These are phyloP conservation scores for Sebastes glaucus DNA, from an alignment of 2,797 vertebrate genomes.

Conservation along the genomic window DNA sequence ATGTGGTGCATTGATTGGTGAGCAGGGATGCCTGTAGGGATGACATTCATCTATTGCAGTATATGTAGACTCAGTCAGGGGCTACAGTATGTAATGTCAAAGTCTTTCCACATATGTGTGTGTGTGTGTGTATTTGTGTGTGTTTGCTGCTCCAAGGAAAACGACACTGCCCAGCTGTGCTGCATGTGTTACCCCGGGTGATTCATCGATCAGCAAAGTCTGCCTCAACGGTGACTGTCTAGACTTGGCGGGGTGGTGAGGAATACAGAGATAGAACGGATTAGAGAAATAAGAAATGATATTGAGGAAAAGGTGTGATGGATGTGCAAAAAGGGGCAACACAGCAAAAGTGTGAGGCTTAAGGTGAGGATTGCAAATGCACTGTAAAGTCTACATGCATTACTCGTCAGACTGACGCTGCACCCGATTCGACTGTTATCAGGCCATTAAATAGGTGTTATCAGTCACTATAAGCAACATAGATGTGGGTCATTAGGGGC, in stretches of 20 bases:
- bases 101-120: constrained; percentile 13
- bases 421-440: too few relatives aligned
- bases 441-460: too few relatives aligned
- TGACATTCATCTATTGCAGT: constrained; percentile 27
- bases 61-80: constrained; percentile 24
- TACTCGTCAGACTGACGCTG: constrained; percentile 9
- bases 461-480: too few relatives aligned
- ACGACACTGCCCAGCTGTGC: constrained; percentile 54
- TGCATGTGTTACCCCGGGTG: constrained; percentile 50
- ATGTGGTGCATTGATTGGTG: constrained; percentile 51
- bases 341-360: constrained; percentile 1
- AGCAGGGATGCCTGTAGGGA: constrained; percentile 27
- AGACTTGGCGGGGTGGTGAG: constrained; percentile 36
- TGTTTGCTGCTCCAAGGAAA: constrained; percentile 36
- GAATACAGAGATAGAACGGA: constrained; percentile 43
- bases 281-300: constrained; percentile 12
- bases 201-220: constrained; percentile 73
- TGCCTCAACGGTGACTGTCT: constrained; percentile 53
- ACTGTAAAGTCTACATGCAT: constrained; percentile 4
- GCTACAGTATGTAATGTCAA: neutral
- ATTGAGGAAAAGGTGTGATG: constrained; percentile 1
- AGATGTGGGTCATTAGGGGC: too few relatives aligned
- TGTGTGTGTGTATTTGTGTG: constrained; percentile 25
- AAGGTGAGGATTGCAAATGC: constrained; percentile 6
- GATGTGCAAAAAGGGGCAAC: neutral